Base-by-base conservation (phyloP, 2,113 vertebrate genomes). In the Dicrurus megarhynchus region DNA sequence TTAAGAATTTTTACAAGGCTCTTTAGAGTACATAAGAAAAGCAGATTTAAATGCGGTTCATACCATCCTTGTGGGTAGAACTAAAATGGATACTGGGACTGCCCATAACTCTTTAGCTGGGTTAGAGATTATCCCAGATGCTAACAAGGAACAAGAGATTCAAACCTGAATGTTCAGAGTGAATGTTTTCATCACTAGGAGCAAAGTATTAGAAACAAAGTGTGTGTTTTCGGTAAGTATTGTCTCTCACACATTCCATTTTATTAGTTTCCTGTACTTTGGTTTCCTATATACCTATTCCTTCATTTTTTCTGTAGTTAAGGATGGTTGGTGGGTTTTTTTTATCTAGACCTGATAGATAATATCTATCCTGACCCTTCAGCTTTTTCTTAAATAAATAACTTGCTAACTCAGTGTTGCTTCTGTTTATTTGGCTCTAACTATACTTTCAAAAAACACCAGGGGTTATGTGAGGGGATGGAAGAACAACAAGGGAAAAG, bases 311-410 rank as follows among this genome's bases (percentile, higher is more conserved):
- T 64, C 57, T 69, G 17, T 28, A 52, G 14, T 13, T 60, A 56
- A 42, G 9, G 9, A 76, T 15, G 6, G 2, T 14, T 5, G 7
- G 16, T 10, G 8, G 27, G 3, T 0, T 0, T 26, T 33, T n/a
- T 47, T 65, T 13, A 12, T 33, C 28, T 60, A 57, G 44, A 73
- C 23, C 50, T 10, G 19, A 79, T 3, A 90, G 55, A 24, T 27
- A 84, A 28, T 35, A 46, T 7, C 8, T 47, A 11, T 59, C 8
- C n/a, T 82, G 21, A 84, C 27, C 11, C 26, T 57, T 53, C 18
- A 53, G 12, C 6, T 61, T 55, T 76, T 67, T 63, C 52, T 91
- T 70, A 50, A 81, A 60, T 46, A 70, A 82, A 30, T 47, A 64
- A 24, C 53, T 67, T 68, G 19, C 10, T 32, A 85, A 85, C 6